Evolutionary conservation across 1,140 invertebrate species (phyloP).

Genomic region (Nebria ingens): DNA sequence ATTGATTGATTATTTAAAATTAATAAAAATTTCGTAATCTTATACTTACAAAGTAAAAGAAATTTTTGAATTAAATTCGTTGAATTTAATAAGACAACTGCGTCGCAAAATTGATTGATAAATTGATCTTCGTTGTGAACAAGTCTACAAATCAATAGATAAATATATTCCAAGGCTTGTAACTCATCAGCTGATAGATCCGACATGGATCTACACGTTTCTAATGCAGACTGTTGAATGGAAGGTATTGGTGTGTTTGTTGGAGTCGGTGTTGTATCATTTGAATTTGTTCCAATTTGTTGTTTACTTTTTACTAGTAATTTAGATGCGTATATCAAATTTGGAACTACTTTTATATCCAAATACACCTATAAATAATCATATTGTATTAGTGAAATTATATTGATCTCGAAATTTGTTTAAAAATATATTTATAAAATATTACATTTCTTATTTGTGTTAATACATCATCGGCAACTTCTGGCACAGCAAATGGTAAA

Average conservation of each 20-base stretch:
- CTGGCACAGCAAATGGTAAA: slow-evolving; percentile 52
- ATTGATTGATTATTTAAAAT: background rate
- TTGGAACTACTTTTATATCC: slow-evolving; percentile 64
- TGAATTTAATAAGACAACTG: slow-evolving; percentile 54
- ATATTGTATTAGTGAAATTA: background rate
- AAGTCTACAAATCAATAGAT: slow-evolving; percentile 59
- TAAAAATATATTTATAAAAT: too few species aligned
- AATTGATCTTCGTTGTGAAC: slow-evolving; percentile 58
- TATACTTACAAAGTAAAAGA: slow-evolving; percentile 39
- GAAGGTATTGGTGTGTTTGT: background rate
- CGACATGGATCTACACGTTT: slow-evolving; percentile 31
- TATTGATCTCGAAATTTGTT: too few species aligned
- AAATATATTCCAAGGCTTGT: slow-evolving; percentile 51
- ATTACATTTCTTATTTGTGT: slow-evolving; percentile 47
- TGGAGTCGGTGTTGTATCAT: background rate
- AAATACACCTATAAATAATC: slow-evolving; percentile 45
- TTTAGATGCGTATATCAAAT: slow-evolving; percentile 61
- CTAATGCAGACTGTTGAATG: background rate
- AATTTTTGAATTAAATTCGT: slow-evolving; percentile 42
- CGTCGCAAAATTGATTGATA: slow-evolving; percentile 66
- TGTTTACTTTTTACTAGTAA: slow-evolving; percentile 40
- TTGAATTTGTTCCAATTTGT: background rate
- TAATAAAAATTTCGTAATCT: slow-evolving; percentile 13
- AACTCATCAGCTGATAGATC: slow-evolving; percentile 47
- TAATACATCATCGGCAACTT: slow-evolving; percentile 40